Evolutionary conservation across 2,797 vertebrate species (phyloP).

Genomic region (Euthynnus affinis): DNA sequence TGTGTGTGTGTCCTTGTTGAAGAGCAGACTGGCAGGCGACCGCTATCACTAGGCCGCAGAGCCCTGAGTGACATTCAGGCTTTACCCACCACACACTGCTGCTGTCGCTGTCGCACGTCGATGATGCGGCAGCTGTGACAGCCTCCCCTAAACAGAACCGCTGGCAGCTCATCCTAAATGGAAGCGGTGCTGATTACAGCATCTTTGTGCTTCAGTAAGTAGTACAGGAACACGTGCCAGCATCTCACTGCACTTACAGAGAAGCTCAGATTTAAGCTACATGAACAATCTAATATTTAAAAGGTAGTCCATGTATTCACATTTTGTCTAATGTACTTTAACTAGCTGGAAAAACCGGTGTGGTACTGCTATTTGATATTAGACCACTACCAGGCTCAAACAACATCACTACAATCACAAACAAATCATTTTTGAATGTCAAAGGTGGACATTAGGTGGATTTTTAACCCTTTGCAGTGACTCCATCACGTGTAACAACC

Average conservation of each 20-base stretch:
- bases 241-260: conserved; percentile 13
- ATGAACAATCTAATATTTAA: not conserved
- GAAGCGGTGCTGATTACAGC: conserved; percentile 46
- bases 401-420: too few species aligned
- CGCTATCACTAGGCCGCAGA: conserved; percentile 36
- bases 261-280: conserved; percentile 2
- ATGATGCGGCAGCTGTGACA: conserved; percentile 67
- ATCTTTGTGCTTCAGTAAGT: conserved; percentile 13
- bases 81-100: conserved; percentile 39
- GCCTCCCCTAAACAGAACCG: conserved; percentile 9
- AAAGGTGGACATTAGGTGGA: too few species aligned
- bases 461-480: not conserved
- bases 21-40: conserved; percentile 58
- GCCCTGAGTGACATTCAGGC: conserved; percentile 70
- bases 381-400: not conserved
- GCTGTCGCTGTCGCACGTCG: conserved; percentile 59
- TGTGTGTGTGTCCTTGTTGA: conserved; percentile 62
- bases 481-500: not conserved
- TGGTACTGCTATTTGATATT: not conserved
- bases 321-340: not conserved
- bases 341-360: not conserved
- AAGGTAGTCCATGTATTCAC: not conserved
- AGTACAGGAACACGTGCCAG: conserved; percentile 5
- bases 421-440: too few species aligned
- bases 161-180: conserved; percentile 28